Percentiles rank a stretch among this genome's conserved stretches.
Conservation (phyloP, 2,888 invertebrate genomes). For the Hyalella azteca region DNA sequence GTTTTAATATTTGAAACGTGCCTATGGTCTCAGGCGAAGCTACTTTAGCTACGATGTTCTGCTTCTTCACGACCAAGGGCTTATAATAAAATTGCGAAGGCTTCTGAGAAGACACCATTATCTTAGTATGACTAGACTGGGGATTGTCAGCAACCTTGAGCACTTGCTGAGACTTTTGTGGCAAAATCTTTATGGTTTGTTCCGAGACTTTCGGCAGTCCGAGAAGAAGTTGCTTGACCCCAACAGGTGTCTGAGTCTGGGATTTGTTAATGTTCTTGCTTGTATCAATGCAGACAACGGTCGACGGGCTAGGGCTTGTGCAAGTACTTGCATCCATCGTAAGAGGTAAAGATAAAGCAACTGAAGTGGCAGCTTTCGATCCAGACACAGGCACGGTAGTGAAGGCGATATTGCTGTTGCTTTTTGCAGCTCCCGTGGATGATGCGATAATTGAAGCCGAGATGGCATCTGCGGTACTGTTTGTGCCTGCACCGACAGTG, state of each 20-base stretch:
- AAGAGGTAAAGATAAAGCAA: background rate
- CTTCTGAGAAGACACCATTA: constrained; percentile 19
- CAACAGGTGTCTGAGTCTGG: background rate
- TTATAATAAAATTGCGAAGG: background rate
- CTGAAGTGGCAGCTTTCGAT: background rate
- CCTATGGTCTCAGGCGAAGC: too few relatives aligned
- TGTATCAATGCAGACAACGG: background rate
- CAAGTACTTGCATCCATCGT: constrained; percentile 16
- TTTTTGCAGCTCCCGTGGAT: background rate
- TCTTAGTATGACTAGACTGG: background rate
- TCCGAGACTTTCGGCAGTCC: background rate
- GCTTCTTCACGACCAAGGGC: background rate
- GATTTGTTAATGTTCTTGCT: background rate
- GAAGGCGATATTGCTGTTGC: background rate
- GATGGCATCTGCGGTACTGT: background rate
- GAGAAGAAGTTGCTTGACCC: background rate
- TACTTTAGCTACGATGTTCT: background rate
- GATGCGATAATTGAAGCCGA: background rate
- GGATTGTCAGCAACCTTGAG: background rate
- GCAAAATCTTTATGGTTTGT: background rate
- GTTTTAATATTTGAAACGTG: too few relatives aligned
- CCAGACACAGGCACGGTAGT: background rate
- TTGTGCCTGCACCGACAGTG: background rate
- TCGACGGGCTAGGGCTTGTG: constrained; percentile 4
- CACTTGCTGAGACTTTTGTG: background rate